These are phyloP conservation scores for Sipha maydis DNA, from an alignment of 2,888 invertebrate species.

Conservation along the genomic window DNA sequence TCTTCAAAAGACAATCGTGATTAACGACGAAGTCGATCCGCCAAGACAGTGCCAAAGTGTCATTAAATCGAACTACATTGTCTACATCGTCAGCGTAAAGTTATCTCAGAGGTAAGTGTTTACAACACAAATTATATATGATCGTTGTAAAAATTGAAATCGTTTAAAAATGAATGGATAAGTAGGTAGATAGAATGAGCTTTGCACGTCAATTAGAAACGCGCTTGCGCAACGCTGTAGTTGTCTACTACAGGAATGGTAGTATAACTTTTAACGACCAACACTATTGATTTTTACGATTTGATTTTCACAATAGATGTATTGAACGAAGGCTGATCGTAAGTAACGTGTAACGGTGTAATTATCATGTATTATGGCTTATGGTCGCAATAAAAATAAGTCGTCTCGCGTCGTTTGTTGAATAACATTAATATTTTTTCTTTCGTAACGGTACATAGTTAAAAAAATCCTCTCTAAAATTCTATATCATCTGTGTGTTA, in stretches of 20 bases:
- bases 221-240: too few relatives aligned
- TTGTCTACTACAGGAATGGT: neutral
- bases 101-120: neutral
- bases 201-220: too few relatives aligned
- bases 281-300: neutral
- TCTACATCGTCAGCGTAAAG: too few relatives aligned
- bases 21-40: neutral
- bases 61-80: neutral
- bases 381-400: neutral
- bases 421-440: neutral
- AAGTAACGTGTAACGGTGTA: constrained; percentile 48
- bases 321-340: constrained; percentile 34
- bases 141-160: neutral
- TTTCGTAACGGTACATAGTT: neutral
- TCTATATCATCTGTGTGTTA: neutral
- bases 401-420: neutral
- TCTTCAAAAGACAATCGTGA: neutral
- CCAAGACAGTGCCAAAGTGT: constrained; percentile 13
- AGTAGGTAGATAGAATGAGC: too few relatives aligned
- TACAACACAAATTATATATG: neutral
- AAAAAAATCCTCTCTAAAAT: neutral
- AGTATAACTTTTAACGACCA: neutral
- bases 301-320: neutral
- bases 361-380: neutral
- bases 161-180: neutral